Evolutionary conservation across 2,797 vertebrate genomes (phyloP), one percentile per base, ranked within the genome.

Genomic region (Hypotaenidia okinawae): DNA sequence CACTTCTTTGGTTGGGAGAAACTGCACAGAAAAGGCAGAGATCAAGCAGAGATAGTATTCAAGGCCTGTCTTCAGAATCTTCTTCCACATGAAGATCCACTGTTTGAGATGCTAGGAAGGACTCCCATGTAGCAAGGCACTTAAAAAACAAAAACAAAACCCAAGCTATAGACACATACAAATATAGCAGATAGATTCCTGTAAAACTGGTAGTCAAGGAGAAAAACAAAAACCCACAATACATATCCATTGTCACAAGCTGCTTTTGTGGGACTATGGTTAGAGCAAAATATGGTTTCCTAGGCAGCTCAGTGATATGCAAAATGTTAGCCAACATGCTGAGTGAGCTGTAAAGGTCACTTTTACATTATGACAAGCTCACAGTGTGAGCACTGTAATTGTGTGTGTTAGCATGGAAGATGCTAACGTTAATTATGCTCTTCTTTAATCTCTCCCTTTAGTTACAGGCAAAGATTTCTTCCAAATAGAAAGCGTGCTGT

Each of bases 111-210:
- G 97, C 94, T 64, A 98, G 91, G 95, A 98, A 98, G 49, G 98
- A 97, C 90, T 98, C 98, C 98, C 98, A 98, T 21, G 98, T 98
- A 69, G 98, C 98, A 97, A 98, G 98, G 97, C 98, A 98, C 98
- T 98, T 87, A 75, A 97, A 57, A 89, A 51, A 77, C 67, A 62
- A 17, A 51, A 54, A 5, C 27, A 52, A 52, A 52, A 27, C 16
- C 14, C 25, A 11, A 84, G 30, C 35, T 45, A 90, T 41, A 95
- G 51, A 94, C 4, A 43, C n/a, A 51, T 35, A 24, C 87, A 17
- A 96, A 77, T 74, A 82, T 5, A 90, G 74, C 39, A 79, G 57
- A 72, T 7, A 73, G 52, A 41, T n/a, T 82, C 67, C 70, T 84
- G 59, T 64, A 67, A 59, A 73, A 47, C 43, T 35, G 47, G 41